Evolutionary conservation across 2,888 invertebrate genomes (phyloP).

Genomic region (Agrypnus murinus): DNA sequence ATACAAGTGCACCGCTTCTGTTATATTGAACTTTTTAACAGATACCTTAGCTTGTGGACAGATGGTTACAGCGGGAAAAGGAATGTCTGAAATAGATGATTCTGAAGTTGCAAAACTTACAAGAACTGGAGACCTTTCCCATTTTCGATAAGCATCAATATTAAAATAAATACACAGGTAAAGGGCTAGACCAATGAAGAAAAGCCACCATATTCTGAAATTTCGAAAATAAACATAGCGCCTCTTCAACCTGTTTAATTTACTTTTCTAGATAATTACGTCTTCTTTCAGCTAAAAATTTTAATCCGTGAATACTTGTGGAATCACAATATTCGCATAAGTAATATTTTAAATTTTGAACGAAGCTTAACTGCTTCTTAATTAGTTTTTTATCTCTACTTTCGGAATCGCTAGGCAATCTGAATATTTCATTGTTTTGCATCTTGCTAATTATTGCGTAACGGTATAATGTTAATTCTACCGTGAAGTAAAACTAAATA

Average conservation of each 20-base stretch:
- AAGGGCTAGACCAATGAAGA: slow-evolving; percentile 66
- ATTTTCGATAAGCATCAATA: slow-evolving; percentile 80
- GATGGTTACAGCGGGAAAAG: slow-evolving; percentile 70
- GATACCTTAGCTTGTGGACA: slow-evolving; percentile 69
- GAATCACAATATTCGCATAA: slow-evolving; percentile 6
- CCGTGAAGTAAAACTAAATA: no score
- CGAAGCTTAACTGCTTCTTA: no score
- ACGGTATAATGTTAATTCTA: no score
- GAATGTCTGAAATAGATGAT: slow-evolving; percentile 78
- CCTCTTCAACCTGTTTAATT: background rate
- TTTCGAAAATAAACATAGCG: background rate
- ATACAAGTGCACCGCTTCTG: no score
- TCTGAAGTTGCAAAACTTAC: slow-evolving; percentile 83
- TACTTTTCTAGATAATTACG: slow-evolving; percentile 19
- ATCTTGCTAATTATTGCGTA: no score
- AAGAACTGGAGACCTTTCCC: slow-evolving; percentile 82
- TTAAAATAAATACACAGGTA: slow-evolving; percentile 76
- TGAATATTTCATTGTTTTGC: no score
- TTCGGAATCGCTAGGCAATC: no score
- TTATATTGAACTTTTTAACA: no score
- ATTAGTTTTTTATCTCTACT: no score
- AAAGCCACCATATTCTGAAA: slow-evolving; percentile 77
- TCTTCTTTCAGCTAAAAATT: slow-evolving; percentile 21
- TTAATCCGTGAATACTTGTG: slow-evolving; percentile 25
- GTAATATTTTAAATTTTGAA: slow-evolving; percentile 2